Conservation (phyloP, 1,140 invertebrate genomes). For the Mycetomoellerius zeteki region DNA sequence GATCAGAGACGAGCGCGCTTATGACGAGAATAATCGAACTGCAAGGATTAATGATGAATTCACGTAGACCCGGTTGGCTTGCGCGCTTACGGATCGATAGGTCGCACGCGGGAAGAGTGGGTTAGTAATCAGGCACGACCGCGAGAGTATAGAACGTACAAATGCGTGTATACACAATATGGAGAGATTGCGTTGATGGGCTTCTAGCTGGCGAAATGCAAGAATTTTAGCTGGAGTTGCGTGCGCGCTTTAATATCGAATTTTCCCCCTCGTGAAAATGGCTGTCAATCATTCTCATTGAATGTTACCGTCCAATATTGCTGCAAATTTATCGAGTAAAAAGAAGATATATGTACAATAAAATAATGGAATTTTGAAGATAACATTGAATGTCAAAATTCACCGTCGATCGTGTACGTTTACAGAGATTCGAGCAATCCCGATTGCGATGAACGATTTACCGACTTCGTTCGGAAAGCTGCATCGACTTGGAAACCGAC, state of each 20-base stretch:
- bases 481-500: not conserved
- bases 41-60: conserved; percentile 61
- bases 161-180: conserved; percentile 45
- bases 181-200: conserved; percentile 33
- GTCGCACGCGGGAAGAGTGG: not conserved
- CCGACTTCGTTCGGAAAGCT: not conserved
- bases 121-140: conserved; percentile 20
- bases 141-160: conserved; percentile 42
- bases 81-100: conserved; percentile 40
- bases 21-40: conserved; percentile 47
- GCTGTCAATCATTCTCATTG: conserved; percentile 22
- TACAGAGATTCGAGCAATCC: not conserved
- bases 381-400: not conserved
- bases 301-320: not conserved
- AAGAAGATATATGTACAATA: not conserved
- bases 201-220: conserved; percentile 1
- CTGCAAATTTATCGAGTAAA: conserved; percentile 10
- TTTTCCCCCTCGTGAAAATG: conserved; percentile 26
- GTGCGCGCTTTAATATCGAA: conserved; percentile 45
- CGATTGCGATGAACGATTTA: conserved; percentile 19
- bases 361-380: not conserved
- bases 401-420: not conserved
- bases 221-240: conserved; percentile 30
- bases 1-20: conserved; percentile 29
- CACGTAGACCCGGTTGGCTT: conserved; percentile 11